These are phyloP conservation scores for Tenthredo mesomela DNA, from an alignment of 2,888 invertebrate genomes.

Conservation along the genomic window DNA sequence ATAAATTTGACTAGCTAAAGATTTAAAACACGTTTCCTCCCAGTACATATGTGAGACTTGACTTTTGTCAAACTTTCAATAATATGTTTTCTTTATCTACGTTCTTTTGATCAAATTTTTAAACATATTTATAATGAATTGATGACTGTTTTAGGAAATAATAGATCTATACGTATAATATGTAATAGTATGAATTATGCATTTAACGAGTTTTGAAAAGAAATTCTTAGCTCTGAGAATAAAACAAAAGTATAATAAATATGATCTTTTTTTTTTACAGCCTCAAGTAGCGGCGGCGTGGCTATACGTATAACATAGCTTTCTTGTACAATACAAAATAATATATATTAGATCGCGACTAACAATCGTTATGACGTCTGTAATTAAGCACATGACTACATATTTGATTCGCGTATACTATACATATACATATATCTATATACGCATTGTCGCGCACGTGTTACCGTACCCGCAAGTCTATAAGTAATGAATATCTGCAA, in stretches of 20 bases:
- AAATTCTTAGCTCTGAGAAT: background rate
- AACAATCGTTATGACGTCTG: background rate
- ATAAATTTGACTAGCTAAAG: background rate
- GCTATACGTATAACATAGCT: background rate
- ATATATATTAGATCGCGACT: constrained; percentile 3
- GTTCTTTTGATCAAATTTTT: background rate
- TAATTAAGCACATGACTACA: constrained; percentile 12
- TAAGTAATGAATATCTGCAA: background rate
- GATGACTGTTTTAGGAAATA: background rate
- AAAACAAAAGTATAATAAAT: background rate
- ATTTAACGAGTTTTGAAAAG: background rate
- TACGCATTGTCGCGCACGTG: background rate
- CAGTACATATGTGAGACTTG: too few relatives aligned
- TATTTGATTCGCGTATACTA: background rate
- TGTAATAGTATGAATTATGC: background rate
- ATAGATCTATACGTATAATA: too few relatives aligned
- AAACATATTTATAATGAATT: background rate
- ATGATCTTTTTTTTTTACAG: background rate
- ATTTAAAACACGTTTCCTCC: too few relatives aligned
- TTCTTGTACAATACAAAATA: background rate
- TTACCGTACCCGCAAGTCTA: background rate
- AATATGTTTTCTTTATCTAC: too few relatives aligned
- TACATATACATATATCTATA: too few relatives aligned
- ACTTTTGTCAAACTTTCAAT: background rate
- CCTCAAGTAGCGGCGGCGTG: background rate